Base-by-base conservation (phyloP, 2,113 vertebrate genomes). In the Cisticola juncidis region DNA sequence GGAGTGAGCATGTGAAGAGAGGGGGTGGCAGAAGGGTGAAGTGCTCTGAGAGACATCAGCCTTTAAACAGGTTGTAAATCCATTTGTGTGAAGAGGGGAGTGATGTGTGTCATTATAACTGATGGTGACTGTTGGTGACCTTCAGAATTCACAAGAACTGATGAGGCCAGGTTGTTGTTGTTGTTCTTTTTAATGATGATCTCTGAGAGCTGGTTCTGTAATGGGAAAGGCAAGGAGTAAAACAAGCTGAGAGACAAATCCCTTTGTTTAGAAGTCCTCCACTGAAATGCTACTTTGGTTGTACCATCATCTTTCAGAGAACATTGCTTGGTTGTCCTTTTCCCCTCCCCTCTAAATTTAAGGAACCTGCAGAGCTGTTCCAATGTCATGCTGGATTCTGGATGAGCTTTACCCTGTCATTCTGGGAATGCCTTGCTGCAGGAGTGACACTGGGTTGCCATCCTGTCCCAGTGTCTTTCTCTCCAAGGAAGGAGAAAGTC, bases 131-230 rank as follows among this genome's bases (percentile, higher is more conserved):
- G 78, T 17, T 29, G 88, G 83, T 80, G 78, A 90, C 95, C 95
- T 96, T 97, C 95, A 96, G 81, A 85, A 94, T 93, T 90, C 91
- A 88, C 35, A 48, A 81, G 92, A 93, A 86, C 77, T 71, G 73
- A 94, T 89, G 81, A 89, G 84, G 86, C 74, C 61, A 50, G 33
- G 44, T 87, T 66, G 58, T 93, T 90, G 54, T 53, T 95, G 79
- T 81, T 95, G 74, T 71, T 96, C 72, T 90, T 88, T 96, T 64
- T 92, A 91, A 94, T 92, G 84, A 95, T 64, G 73, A 77, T 72
- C 53, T 92, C 72, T 70, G 72, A 85, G 66, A 65, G 62, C 45
- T 69, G 47, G 44, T 68, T 86, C 77, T 25, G 5, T 72, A 73
- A 40, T 24, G 35, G 53, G 45, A 88, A 92, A 94, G 69, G 38